phyloP scores from a whole-genome alignment of 2,113 vertebrate genomes.

The Gulo gulo region DNA sequence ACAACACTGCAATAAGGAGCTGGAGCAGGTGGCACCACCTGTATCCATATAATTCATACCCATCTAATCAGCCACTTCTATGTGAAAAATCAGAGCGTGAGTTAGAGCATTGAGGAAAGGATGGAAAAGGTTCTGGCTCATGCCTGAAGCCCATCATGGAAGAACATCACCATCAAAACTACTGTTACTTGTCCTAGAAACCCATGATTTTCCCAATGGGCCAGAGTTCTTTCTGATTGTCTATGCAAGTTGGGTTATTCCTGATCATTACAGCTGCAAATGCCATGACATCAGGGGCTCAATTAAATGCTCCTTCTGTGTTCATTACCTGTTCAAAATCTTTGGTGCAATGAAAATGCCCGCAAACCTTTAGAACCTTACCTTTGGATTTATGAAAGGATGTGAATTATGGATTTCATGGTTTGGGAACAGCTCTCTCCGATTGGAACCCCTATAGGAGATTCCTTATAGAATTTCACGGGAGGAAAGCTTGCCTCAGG shows the following conservation, averaged over 20 bases:
- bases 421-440: conserved; percentile 50
- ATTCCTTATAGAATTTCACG: conserved; percentile 32
- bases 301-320: conserved; percentile 20
- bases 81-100: conserved; percentile 60
- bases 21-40: conserved; percentile 72
- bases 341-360: background rate
- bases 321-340: conserved; percentile 49
- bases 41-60: conserved; percentile 46
- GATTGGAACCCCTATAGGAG: conserved; percentile 34
- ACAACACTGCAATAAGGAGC: conserved; percentile 58
- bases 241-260: background rate
- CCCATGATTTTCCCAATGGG: conserved; percentile 9
- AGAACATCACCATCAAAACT: conserved; percentile 66
- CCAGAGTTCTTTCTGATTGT: conserved; percentile 3
- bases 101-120: conserved; percentile 26
- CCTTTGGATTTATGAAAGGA: conserved; percentile 60
- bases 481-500: background rate
- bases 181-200: background rate
- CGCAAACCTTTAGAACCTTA: conserved; percentile 29
- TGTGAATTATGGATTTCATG: conserved; percentile 25
- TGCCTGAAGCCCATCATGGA: background rate
- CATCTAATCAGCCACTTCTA: conserved; percentile 59
- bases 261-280: background rate
- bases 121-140: conserved; percentile 48
- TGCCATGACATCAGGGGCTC: background rate